These are phyloP conservation scores for Podarcis raffonei DNA, from an alignment of 2,113 vertebrate genomes.

Conservation along the genomic window DNA sequence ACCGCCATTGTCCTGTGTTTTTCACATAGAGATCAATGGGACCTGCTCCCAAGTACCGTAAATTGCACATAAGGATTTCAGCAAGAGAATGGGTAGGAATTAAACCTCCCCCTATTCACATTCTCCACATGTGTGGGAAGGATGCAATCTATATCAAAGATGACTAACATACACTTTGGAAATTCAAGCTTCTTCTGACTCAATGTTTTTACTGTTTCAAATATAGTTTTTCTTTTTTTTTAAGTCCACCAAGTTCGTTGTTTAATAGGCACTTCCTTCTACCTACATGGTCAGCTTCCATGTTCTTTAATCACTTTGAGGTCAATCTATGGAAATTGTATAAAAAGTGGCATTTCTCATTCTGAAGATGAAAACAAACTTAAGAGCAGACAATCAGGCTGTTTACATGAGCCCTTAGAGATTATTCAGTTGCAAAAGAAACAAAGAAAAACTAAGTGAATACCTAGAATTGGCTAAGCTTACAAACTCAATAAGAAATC, in stretches of 20 bases:
- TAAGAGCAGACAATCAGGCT: not conserved
- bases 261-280: not conserved
- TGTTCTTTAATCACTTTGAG: slow-evolving; percentile 10
- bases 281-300: not conserved
- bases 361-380: slow-evolving; percentile 12
- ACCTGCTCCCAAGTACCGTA: no score
- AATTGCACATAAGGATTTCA: not conserved
- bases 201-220: slow-evolving; percentile 15
- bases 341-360: not conserved
- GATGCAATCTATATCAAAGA: not conserved
- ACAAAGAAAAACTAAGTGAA: not conserved
- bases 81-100: slow-evolving; percentile 15
- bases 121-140: not conserved
- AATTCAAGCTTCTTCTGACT: slow-evolving; percentile 14
- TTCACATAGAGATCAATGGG: not conserved
- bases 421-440: not conserved
- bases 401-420: not conserved
- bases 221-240: not conserved
- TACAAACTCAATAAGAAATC: not conserved
- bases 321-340: slow-evolving; percentile 1
- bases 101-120: not conserved
- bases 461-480: not conserved
- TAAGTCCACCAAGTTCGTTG: not conserved
- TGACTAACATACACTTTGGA: not conserved
- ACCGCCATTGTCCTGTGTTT: not conserved